Evolutionary conservation across 2,113 vertebrate genomes (phyloP).

Genomic region (Microcebus murinus): DNA sequence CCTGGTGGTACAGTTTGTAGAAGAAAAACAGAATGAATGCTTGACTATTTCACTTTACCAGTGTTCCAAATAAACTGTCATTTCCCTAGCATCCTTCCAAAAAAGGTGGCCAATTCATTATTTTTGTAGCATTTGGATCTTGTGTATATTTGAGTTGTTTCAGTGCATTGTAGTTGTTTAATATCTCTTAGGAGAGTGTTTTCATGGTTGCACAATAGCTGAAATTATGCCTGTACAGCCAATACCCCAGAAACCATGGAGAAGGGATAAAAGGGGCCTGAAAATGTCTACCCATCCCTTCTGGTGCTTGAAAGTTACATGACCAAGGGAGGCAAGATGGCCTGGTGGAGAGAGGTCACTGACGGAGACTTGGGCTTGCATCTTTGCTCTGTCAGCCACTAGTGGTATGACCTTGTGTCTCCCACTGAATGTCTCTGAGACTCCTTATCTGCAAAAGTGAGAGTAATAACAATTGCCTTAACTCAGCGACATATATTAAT

Average conservation of each 20-base stretch:
- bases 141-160: background rate
- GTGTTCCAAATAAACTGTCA: background rate
- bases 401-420: background rate
- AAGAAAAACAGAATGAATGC: background rate
- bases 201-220: background rate
- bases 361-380: background rate
- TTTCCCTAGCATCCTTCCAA: background rate
- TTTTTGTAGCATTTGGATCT: background rate
- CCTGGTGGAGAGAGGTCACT: background rate
- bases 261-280: background rate
- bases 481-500: fast-evolving
- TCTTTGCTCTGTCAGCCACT: background rate
- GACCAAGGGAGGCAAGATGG: background rate
- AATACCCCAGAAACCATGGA: background rate
- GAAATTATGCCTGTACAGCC: background rate
- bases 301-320: background rate
- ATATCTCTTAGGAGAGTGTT: background rate
- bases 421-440: background rate
- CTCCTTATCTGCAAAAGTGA: background rate
- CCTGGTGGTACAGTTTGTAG: background rate
- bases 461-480: background rate
- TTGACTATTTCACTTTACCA: background rate
- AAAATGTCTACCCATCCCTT: background rate
- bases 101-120: background rate
- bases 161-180: background rate